Evolutionary conservation across 2,113 vertebrate species (phyloP), one percentile per base, ranked within the genome.

Genomic region (Dolichotis patagonum): DNA sequence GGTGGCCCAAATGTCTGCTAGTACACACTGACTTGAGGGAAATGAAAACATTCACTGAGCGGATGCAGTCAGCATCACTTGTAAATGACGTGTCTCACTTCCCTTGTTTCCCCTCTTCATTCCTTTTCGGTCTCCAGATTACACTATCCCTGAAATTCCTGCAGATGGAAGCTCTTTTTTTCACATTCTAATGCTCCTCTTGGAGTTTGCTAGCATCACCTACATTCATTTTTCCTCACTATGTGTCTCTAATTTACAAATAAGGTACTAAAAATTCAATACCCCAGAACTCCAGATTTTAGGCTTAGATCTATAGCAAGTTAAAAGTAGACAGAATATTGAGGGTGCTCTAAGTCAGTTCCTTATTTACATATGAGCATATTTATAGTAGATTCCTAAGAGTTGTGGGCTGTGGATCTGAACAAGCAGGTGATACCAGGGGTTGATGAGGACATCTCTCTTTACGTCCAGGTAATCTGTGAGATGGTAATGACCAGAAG

Each of bases 221-320:
- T 54, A 2, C 10, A 69, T 52, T 71, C 52, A 54, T 56, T 94
- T 87, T 52, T n/a, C 14, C 49, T 78, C 17, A 28, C 58, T 63
- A 43, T 8, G 2, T 90, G 24, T 65, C 32, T 97, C 81, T 95
- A 32, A 73, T 83, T 94, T 96, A 85, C 46, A 85, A 88, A 86
- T 85, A 67, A 78, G 5, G 9, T 60, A 73, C 26, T 41, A 41
- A 78, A 89, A 78, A 43, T 46, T 88, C 54, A 93, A 43, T 60
- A 78, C 30, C 32, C 13, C 1, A 35, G 43, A 88, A 85, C 9
- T 14, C 35, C 56, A 38, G 62, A 63, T 41, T 65, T 32, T 35
- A 71, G 46, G 14, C 54, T 92, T 73, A 73, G 69, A 82, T 56
- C 78, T 85, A 77, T 30, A 58, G 77, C 92, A 81, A 84, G 38